phyloP scores from a whole-genome alignment of 1,140 invertebrate species.

The Bursaphelenchus mucronatus region DNA sequence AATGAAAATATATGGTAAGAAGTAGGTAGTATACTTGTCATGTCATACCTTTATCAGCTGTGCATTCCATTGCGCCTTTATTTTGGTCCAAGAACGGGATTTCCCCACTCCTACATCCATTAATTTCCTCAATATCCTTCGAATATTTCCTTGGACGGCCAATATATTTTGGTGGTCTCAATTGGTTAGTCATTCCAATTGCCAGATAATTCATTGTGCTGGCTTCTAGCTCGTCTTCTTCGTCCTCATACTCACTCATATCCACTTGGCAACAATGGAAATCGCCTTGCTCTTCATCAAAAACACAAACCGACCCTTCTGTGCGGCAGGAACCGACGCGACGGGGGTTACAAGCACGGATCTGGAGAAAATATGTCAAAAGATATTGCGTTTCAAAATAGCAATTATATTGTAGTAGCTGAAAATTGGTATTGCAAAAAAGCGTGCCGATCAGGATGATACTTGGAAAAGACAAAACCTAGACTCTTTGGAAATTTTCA shows the following conservation, averaged over 20 bases:
- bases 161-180: background rate
- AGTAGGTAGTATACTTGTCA: background rate
- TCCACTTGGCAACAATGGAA: constrained; percentile 14
- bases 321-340: constrained; percentile 2
- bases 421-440: no score
- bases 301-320: constrained; percentile 17
- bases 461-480: no score
- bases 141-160: background rate
- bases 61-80: background rate
- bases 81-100: background rate
- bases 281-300: constrained; percentile 9
- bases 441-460: no score
- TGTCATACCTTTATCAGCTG: background rate
- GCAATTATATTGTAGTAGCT: no score
- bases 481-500: no score
- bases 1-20: background rate
- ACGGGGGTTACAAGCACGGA: background rate
- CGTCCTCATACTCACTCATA: background rate
- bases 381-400: background rate
- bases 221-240: background rate
- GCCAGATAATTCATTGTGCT: constrained; percentile 13
- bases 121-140: constrained; percentile 1
- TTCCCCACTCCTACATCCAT: constrained; percentile 11
- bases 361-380: background rate
- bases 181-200: background rate